Conservation (phyloP, 2,113 vertebrate species). For the Corydoras maculifer region DNA sequence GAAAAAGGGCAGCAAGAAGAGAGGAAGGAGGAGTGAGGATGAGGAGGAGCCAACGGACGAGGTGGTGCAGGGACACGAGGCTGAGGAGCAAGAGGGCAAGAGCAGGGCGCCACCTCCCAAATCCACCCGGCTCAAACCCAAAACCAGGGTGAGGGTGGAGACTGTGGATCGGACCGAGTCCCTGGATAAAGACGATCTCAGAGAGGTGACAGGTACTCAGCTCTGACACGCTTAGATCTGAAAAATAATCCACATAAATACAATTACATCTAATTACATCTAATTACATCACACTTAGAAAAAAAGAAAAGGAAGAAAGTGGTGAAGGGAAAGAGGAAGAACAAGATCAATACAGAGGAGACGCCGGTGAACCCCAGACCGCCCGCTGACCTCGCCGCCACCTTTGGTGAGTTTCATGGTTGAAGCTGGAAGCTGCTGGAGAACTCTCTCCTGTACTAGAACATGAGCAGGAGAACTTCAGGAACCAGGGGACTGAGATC, state of each 20-base stretch:
- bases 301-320: slow-evolving; percentile 70
- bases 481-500: no score
- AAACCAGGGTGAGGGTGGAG: slow-evolving; percentile 56
- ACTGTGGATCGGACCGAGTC: slow-evolving; percentile 41
- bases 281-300: slow-evolving; percentile 41
- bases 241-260: no score
- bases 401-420: slow-evolving; percentile 65
- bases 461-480: no score
- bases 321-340: slow-evolving; percentile 66
- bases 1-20: slow-evolving; percentile 33
- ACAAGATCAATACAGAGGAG: slow-evolving; percentile 76
- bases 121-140: slow-evolving; percentile 50
- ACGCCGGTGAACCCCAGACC: slow-evolving; percentile 46
- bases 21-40: slow-evolving; percentile 29
- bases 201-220: slow-evolving; percentile 50
- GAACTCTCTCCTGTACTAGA: no score
- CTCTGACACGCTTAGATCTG: no score
- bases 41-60: slow-evolving; percentile 20
- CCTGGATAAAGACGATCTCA: slow-evolving; percentile 32
- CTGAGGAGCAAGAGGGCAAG: slow-evolving; percentile 52
- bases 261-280: background rate
- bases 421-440: no score
- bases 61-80: slow-evolving; percentile 41
- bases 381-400: slow-evolving; percentile 66
- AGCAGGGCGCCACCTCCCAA: slow-evolving; percentile 51